These are phyloP conservation scores for Cladopsammia gracilis DNA, from an alignment of 64 coral and sea anemone genomes.

Conservation along the genomic window DNA sequence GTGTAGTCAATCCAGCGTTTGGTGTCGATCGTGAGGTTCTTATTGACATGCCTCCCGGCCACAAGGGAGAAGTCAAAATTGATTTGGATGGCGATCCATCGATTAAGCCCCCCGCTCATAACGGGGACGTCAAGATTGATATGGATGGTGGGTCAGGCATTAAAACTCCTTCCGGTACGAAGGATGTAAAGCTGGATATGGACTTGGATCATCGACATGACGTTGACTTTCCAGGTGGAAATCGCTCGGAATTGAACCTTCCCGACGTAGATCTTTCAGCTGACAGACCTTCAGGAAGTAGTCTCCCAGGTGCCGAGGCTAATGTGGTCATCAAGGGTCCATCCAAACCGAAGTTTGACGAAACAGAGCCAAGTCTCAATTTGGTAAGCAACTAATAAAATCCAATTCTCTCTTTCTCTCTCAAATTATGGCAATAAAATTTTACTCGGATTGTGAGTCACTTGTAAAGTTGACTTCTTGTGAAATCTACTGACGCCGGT, in stretches of 20 bases:
- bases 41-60: background rate
- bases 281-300: background rate
- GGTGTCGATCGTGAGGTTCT: background rate
- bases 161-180: background rate
- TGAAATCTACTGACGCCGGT: no score
- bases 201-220: background rate
- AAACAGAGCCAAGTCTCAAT: background rate
- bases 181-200: slow-evolving; percentile 29
- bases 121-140: background rate
- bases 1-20: slow-evolving; percentile 46
- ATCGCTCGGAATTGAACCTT: background rate
- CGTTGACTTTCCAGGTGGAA: background rate
- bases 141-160: background rate
- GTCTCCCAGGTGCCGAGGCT: slow-evolving; percentile 16
- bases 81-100: slow-evolving; percentile 1
- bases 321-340: background rate
- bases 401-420: background rate
- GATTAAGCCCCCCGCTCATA: background rate
- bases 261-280: background rate
- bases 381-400: background rate
- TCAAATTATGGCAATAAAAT: no score
- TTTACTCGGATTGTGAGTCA: no score
- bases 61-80: slow-evolving; percentile 14
- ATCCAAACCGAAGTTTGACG: background rate
- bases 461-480: no score